Percentiles rank a stretch among this genome's conserved stretches.
Evolutionary conservation across 2,888 invertebrate genomes (phyloP).

Genomic region (Cryptocephalus moraei): DNA sequence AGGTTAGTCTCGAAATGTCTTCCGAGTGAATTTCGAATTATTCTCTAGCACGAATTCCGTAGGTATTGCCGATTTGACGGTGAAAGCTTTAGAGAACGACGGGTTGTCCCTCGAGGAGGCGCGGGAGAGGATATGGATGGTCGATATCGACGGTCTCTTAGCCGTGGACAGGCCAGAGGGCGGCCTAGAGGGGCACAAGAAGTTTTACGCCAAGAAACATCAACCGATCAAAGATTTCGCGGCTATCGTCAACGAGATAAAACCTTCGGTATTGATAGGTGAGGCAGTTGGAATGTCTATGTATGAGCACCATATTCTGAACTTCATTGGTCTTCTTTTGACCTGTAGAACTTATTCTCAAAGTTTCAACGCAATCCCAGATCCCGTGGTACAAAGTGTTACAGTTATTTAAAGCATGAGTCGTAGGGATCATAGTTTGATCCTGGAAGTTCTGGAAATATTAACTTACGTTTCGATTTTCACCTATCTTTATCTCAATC

Average conservation of each 20-base stretch:
- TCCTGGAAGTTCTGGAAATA: too few species aligned
- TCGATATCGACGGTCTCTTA: conserved; percentile 85
- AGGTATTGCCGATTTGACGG: conserved; percentile 64
- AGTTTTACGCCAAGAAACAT: conserved; percentile 66
- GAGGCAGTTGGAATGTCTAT: too few species aligned
- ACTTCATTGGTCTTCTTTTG: too few species aligned
- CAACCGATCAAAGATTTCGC: conserved; percentile 68
- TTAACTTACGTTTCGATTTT: too few species aligned
- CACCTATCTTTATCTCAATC: too few species aligned
- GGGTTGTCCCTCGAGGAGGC: conserved; percentile 57
- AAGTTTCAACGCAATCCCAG: too few species aligned
- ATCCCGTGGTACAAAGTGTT: too few species aligned
- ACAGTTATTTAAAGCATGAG: too few species aligned
- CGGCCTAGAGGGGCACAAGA: conserved; percentile 58
- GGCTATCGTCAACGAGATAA: conserved; percentile 69
- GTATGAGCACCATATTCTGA: too few species aligned
- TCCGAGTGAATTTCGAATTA: background rate
- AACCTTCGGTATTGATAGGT: conserved; percentile 86
- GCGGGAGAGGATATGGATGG: conserved; percentile 84
- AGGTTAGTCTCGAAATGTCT: conserved; percentile 11
- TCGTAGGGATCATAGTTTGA: too few species aligned
- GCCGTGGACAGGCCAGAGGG: conserved; percentile 58
- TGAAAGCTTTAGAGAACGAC: conserved; percentile 59
- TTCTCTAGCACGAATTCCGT: background rate
- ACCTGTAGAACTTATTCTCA: too few species aligned